Conservation (phyloP, 2,113 vertebrate species). For the Oncorhynchus masou region DNA sequence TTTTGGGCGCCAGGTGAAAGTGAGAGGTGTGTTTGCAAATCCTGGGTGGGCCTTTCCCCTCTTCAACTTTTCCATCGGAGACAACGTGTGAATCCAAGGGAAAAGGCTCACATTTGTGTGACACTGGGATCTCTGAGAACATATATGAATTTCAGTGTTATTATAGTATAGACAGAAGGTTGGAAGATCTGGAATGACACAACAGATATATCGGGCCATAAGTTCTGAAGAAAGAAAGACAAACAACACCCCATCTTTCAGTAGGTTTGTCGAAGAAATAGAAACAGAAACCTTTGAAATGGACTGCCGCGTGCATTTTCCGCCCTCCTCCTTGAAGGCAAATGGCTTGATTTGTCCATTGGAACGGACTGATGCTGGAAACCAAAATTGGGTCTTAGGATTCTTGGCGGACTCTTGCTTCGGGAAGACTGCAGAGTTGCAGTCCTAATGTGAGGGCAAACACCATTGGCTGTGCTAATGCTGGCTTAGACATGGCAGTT, state of each 20-base stretch:
- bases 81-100: slow-evolving; percentile 52
- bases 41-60: slow-evolving; percentile 43
- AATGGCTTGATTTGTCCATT: slow-evolving; percentile 7
- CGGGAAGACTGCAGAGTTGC: background rate
- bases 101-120: slow-evolving; percentile 50
- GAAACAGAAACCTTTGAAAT: slow-evolving; percentile 30
- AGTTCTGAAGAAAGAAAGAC: background rate
- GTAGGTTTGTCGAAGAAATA: slow-evolving; percentile 32
- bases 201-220: slow-evolving; percentile 22
- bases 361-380: slow-evolving; percentile 42
- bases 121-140: slow-evolving; percentile 38
- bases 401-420: slow-evolving; percentile 18
- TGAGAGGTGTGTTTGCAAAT: slow-evolving; percentile 1
- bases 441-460: slow-evolving; percentile 1
- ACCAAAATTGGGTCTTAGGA: slow-evolving; percentile 40
- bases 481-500: slow-evolving; percentile 5
- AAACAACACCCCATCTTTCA: slow-evolving; percentile 41
- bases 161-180: slow-evolving; percentile 41
- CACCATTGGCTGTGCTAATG: slow-evolving; percentile 5
- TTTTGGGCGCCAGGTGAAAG: slow-evolving; percentile 7
- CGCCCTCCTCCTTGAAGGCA: background rate
- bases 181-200: slow-evolving; percentile 22
- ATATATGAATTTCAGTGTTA: slow-evolving; percentile 44
- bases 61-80: slow-evolving; percentile 46
- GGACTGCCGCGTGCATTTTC: slow-evolving; percentile 28